Conservation (phyloP, 2,113 vertebrate genomes). For the Syrrhaptes paradoxus region DNA sequence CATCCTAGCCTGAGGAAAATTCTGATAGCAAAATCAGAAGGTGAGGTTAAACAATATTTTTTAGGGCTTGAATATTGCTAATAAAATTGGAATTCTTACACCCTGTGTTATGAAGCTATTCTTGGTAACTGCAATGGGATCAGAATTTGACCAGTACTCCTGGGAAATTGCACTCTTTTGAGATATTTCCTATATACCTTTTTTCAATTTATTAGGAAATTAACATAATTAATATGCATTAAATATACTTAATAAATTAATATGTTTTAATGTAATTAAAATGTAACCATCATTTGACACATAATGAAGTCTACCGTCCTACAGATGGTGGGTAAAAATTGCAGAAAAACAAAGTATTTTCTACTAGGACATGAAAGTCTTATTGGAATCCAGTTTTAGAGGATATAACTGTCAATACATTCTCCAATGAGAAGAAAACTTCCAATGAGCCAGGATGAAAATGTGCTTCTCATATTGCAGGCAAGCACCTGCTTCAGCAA, state of each 20-base stretch:
- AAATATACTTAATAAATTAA: background rate
- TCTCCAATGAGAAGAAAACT: background rate
- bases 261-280: background rate
- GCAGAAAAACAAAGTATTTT: background rate
- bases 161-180: background rate
- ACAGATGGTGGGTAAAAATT: background rate
- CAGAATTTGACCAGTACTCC: background rate
- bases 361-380: background rate
- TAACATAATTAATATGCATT: background rate
- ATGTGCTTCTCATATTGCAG: background rate
- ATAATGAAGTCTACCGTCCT: background rate
- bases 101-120: background rate
- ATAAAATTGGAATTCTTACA: background rate
- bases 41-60: background rate
- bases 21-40: background rate
- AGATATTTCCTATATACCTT: background rate
- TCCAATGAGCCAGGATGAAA: background rate
- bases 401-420: background rate
- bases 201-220: background rate
- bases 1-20: background rate
- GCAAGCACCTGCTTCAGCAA: background rate
- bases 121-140: background rate
- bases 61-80: background rate
- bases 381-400: background rate
- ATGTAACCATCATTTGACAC: background rate